phyloP scores from a whole-genome alignment of 2,797 vertebrate genomes.

The Danio jaintianensis region DNA sequence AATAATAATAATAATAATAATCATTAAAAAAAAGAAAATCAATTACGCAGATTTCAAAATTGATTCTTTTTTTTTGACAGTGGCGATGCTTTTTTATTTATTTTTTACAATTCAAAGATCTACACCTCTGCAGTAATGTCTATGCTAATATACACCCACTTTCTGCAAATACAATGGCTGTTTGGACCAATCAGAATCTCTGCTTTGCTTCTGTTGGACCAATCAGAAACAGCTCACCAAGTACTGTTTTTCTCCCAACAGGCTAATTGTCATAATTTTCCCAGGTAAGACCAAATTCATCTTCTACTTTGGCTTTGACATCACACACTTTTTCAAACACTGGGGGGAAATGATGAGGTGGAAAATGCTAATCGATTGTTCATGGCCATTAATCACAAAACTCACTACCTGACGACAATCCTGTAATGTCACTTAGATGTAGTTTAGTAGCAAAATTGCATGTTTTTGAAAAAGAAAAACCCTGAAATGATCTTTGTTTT shows the following conservation, averaged over 20 bases:
- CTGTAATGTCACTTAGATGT: neutral
- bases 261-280: slow-evolving; percentile 78
- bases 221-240: slow-evolving; percentile 65
- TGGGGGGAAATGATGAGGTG: slow-evolving; percentile 52
- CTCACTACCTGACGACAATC: slow-evolving; percentile 30
- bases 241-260: slow-evolving; percentile 70
- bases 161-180: slow-evolving; percentile 47
- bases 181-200: slow-evolving; percentile 59
- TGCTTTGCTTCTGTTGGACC: slow-evolving; percentile 48
- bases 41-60: slow-evolving; percentile 4
- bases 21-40: neutral
- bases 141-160: slow-evolving; percentile 10
- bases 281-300: slow-evolving; percentile 77
- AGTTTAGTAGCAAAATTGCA: too few species aligned
- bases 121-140: neutral
- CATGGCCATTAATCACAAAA: slow-evolving; percentile 61
- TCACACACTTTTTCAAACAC: slow-evolving; percentile 67
- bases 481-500: too few species aligned
- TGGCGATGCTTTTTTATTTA: slow-evolving; percentile 4
- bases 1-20: too few species aligned
- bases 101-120: neutral
- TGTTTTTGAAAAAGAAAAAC: too few species aligned
- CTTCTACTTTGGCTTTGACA: slow-evolving; percentile 69
- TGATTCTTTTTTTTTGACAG: slow-evolving; percentile 20
- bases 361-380: slow-evolving; percentile 59